phyloP scores from a whole-genome alignment of 2,113 vertebrate species.

The Seriola quinqueradiata region DNA sequence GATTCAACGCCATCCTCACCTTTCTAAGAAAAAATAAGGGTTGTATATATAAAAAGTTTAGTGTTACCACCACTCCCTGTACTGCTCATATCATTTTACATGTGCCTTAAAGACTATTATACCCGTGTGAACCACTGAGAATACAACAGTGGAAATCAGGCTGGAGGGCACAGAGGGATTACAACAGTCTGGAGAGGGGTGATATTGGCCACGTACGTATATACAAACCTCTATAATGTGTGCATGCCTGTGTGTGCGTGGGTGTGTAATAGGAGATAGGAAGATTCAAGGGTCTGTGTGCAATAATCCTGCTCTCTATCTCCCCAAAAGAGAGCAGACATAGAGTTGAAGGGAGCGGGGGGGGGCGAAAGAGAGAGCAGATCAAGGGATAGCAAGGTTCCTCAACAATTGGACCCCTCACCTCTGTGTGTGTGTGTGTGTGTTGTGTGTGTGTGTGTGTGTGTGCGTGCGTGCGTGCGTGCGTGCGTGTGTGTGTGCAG shows the following conservation, averaged over 20 bases:
- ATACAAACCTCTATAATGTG: constrained; percentile 31
- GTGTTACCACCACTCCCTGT: constrained; percentile 35
- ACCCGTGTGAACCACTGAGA: constrained; percentile 61
- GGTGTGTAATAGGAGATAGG: constrained; percentile 55
- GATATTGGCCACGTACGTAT: constrained; percentile 57
- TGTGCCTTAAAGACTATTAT: constrained; percentile 52
- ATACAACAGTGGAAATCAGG: constrained; percentile 51
- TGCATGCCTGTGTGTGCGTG: constrained; percentile 32
- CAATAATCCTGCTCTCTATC: constrained; percentile 61
- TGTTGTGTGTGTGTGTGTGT: constrained; percentile 19
- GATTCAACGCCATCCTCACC: constrained; percentile 14
- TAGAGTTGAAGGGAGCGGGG: constrained; percentile 22
- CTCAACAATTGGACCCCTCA: constrained; percentile 58
- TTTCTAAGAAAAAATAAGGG: constrained; percentile 18
- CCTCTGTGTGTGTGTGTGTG: constrained; percentile 31
- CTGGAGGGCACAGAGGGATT: constrained; percentile 73
- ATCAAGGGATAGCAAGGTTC: constrained; percentile 52
- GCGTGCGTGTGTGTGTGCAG: constrained; percentile 24
- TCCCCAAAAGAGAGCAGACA: constrained; percentile 24
- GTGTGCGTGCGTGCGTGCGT: constrained; percentile 12
- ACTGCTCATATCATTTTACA: constrained; percentile 62
- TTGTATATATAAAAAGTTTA: constrained; percentile 29
- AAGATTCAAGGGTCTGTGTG: constrained; percentile 51
- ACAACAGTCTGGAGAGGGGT: constrained; percentile 67
- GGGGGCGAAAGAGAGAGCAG: constrained; percentile 44